phyloP scores from a whole-genome alignment of 2,113 vertebrate species.

The Silurus glanis region DNA sequence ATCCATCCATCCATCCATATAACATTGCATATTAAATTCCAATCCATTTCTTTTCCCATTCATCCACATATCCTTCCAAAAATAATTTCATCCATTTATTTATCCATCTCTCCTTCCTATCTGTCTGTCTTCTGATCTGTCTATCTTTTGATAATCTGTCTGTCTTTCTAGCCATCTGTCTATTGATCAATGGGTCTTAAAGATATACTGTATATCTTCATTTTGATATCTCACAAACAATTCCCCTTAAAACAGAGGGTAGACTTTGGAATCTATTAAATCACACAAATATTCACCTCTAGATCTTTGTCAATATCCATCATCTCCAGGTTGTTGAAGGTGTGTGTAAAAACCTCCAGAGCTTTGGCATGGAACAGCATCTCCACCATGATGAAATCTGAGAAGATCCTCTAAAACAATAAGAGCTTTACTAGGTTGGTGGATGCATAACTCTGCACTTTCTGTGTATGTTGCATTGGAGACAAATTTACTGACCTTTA shows the following conservation, averaged over 20 bases:
- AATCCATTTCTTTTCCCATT: too few species aligned
- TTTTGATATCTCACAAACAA: not conserved
- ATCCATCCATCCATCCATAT: not conserved
- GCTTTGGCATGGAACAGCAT: constrained; percentile 83
- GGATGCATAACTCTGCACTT: not conserved
- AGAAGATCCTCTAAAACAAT: constrained; percentile 71
- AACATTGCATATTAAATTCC: too few species aligned
- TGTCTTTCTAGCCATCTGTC: not conserved
- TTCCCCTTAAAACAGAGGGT: not conserved
- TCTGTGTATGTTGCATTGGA: not conserved
- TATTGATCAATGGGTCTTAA: not conserved
- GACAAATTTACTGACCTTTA: constrained; percentile 67
- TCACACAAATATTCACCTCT: constrained; percentile 65
- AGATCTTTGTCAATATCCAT: constrained; percentile 74
- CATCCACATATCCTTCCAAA: too few species aligned
- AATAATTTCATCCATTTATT: not conserved
- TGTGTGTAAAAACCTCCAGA: constrained; percentile 77
- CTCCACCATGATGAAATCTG: constrained; percentile 80
- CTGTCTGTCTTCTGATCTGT: not conserved
- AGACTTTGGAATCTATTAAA: not conserved
- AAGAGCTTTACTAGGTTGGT: not conserved
- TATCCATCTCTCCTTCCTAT: not conserved
- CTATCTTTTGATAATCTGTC: not conserved
- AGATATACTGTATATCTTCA: not conserved
- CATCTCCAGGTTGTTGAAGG: constrained; percentile 72